These are phyloP conservation scores for Baronia brevicornis DNA, from an alignment of 2,888 invertebrate species.

Conservation along the genomic window DNA sequence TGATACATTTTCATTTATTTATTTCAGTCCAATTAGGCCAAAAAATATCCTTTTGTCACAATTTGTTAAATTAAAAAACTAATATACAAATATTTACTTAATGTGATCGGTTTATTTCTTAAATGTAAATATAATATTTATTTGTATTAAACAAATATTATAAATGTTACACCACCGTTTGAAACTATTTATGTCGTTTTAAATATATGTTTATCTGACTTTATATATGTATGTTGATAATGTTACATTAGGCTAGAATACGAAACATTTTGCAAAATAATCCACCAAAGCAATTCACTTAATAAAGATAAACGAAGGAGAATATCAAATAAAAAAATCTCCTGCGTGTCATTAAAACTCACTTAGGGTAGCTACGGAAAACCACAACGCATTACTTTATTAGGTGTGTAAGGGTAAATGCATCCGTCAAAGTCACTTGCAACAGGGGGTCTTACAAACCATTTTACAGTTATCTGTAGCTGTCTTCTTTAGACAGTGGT, in stretches of 20 bases:
- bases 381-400: conserved; percentile 61
- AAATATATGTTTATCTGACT: background rate
- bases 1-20: too few relatives aligned
- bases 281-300: background rate
- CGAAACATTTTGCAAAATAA: background rate
- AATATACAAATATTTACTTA: too few relatives aligned
- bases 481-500: conserved; percentile 27
- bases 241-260: background rate
- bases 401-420: conserved; percentile 57
- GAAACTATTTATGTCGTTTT: too few relatives aligned
- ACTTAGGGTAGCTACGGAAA: conserved; percentile 28
- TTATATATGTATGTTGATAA: background rate
- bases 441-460: conserved; percentile 47
- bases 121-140: too few relatives aligned
- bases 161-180: too few relatives aligned
- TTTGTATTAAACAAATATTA: too few relatives aligned
- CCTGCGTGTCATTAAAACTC: conserved; percentile 24
- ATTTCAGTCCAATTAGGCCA: too few relatives aligned
- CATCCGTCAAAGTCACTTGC: conserved; percentile 64
- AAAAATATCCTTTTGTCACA: too few relatives aligned
- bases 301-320: conserved; percentile 12
- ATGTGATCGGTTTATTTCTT: too few relatives aligned
- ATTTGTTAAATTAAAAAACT: too few relatives aligned
- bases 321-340: conserved; percentile 21
- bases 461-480: conserved; percentile 66